Percentiles rank a stretch among this genome's conserved stretches.
phyloP scores from a whole-genome alignment of 2,113 vertebrate species.

The Pygoscelis antarcticus region DNA sequence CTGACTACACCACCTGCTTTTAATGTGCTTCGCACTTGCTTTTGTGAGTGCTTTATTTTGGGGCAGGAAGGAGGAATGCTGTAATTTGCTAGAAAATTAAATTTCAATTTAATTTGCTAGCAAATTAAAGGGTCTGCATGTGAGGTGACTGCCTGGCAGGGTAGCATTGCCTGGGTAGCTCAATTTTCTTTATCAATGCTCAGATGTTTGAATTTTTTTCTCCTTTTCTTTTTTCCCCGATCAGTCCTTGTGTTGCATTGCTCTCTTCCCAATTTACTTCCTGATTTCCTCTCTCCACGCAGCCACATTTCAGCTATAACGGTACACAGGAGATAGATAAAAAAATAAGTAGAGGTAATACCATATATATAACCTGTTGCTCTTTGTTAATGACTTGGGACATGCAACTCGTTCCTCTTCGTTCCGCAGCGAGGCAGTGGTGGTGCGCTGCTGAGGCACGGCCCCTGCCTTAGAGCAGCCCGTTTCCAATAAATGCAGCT shows the following conservation, averaged over 20 bases:
- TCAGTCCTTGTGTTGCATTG: background rate
- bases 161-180: background rate
- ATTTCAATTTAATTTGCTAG: background rate
- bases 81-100: background rate
- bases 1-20: background rate
- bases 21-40: background rate
- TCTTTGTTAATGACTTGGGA: background rate
- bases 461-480: background rate
- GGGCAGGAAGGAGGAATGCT: background rate
- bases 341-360: background rate
- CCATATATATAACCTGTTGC: background rate
- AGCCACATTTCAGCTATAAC: background rate
- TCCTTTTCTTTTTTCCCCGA: background rate
- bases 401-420: rapidly evolving
- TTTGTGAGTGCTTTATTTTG: background rate
- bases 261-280: background rate
- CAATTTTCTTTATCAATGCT: background rate
- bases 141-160: background rate
- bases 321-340: background rate
- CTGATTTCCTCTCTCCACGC: background rate
- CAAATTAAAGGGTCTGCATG: background rate
- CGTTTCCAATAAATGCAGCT: background rate
- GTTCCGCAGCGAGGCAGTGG: background rate
- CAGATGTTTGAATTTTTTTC: background rate
- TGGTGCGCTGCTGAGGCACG: background rate